These are phyloP conservation scores for Heterochromis multidens DNA, from an alignment of 2,113 vertebrate species.

Conservation along the genomic window DNA sequence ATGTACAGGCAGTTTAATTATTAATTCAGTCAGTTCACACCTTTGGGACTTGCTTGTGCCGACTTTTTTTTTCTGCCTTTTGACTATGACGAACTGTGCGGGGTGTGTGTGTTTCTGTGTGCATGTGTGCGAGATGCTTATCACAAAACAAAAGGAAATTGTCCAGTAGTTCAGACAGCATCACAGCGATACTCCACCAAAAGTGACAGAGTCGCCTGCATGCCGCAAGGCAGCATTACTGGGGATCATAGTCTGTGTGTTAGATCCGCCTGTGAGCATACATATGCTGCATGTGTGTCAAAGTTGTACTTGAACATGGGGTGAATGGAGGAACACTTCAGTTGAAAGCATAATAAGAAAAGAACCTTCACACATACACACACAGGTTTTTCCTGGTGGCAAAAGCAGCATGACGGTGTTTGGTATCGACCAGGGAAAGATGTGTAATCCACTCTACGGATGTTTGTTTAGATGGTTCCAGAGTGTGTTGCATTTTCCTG, in stretches of 20 bases:
- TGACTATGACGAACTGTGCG: not conserved
- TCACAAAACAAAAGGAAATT: slow-evolving; percentile 51
- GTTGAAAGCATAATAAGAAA: slow-evolving; percentile 3
- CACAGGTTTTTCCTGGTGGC: slow-evolving; percentile 12
- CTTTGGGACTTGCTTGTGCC: not conserved
- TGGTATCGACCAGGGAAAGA: slow-evolving; percentile 29
- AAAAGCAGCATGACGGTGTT: slow-evolving; percentile 43
- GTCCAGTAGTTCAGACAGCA: slow-evolving; percentile 34
- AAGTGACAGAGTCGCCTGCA: not conserved
- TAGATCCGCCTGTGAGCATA: slow-evolving; percentile 21
- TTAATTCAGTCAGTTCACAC: not conserved
- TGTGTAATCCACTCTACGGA: slow-evolving; percentile 51
- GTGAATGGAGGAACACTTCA: slow-evolving; percentile 6
- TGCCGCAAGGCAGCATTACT: slow-evolving; percentile 31
- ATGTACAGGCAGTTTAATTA: not conserved
- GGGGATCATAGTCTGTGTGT: slow-evolving; percentile 40
- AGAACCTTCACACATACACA: not conserved
- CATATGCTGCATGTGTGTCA: slow-evolving; percentile 9
- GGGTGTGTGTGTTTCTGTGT: not conserved
- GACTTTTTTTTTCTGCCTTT: not conserved
- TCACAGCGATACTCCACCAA: not conserved
- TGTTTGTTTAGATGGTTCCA: slow-evolving; percentile 32
- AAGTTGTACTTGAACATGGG: slow-evolving; percentile 9
- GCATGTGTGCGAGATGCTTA: slow-evolving; percentile 18
- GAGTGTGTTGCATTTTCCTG: slow-evolving; percentile 30